Evolutionary conservation across 2,888 invertebrate species (phyloP), one percentile per base, ranked within the genome.

Genomic region (Eilema caniola): DNA sequence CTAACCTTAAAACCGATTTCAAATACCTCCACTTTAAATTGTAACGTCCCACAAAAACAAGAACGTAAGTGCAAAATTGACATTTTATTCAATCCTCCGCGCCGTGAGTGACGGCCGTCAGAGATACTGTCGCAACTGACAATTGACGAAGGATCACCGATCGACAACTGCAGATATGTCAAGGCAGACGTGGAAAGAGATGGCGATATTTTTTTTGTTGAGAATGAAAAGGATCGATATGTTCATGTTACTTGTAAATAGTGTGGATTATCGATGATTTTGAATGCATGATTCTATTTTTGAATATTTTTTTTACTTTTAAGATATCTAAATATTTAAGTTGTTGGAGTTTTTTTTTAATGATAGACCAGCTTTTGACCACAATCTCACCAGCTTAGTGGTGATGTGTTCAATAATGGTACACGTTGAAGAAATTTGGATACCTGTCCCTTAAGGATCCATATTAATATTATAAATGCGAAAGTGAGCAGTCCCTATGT

Each of bases 61-160:
- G 69, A 77, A 37, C 77, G 75, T 82, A 85, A 86, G 81, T 82
- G 82, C 79, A 82, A 86, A 88, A 89, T 85, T 90, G 91, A 88
- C 91, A 88, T 90, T 89, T 93, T 85, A 92, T 91, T 93, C 88
- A 89, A 90, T 89, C 83, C 88, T 80, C 81, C 73, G 69, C 75
- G 74, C 73, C 60, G 68, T 89, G 93, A 93, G 82, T 90, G 93
- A 93, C 93, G 85, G 76, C 70, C 85, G 91, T 90, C 92, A 86
- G 67, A 80, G 93, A 93, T 94, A 93, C 85, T 87, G 83, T 82
- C 86, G 83, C 77, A 84, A 77, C 87, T 88, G 90, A 90, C 93
- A 88, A 82, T 85, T 91, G 92, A 93, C 92, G 92, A 91, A 93
- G 93, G 93, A 92, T 88, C 88, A 83, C 79, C 85, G 90, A 89